Percentiles rank a stretch among this genome's conserved stretches.
Conservation (phyloP, 2,888 invertebrate species). For the Dasypogon diadema region DNA sequence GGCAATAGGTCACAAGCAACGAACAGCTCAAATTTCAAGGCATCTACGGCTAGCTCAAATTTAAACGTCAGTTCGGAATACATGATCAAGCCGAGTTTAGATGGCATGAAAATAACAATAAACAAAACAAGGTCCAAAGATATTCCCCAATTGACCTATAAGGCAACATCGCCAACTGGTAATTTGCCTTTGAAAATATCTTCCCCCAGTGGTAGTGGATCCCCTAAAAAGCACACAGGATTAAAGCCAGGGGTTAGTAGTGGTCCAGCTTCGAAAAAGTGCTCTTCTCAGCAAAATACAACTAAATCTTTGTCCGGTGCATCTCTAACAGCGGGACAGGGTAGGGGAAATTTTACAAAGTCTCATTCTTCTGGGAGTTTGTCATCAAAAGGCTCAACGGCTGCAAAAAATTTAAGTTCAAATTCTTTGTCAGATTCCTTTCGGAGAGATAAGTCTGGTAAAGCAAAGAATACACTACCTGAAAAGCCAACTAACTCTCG, state of each 20-base stretch:
- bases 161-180: background rate
- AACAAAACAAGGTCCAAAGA: constrained; percentile 84
- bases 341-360: constrained; percentile 66
- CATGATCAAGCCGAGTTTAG: constrained; percentile 87
- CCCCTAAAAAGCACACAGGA: constrained; percentile 84
- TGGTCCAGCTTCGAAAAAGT: constrained; percentile 86
- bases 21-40: constrained; percentile 4
- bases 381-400: constrained; percentile 60
- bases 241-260: constrained; percentile 87
- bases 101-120: constrained; percentile 91
- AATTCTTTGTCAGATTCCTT: constrained; percentile 41
- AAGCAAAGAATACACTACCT: background rate
- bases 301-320: constrained; percentile 39
- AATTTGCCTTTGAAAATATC: constrained; percentile 66
- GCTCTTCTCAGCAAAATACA: constrained; percentile 36
- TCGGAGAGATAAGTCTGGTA: constrained; percentile 53
- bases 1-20: constrained; percentile 56
- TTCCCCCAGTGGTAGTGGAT: constrained; percentile 71
- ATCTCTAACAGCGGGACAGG: constrained; percentile 51
- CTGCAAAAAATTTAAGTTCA: constrained; percentile 66
- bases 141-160: background rate
- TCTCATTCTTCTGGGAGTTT: constrained; percentile 67
- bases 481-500: constrained; percentile 10
- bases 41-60: constrained; percentile 53
- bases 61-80: constrained; percentile 77